Conservation (phyloP, 1,140 invertebrate species). For the Drosophila baimaii region DNA sequence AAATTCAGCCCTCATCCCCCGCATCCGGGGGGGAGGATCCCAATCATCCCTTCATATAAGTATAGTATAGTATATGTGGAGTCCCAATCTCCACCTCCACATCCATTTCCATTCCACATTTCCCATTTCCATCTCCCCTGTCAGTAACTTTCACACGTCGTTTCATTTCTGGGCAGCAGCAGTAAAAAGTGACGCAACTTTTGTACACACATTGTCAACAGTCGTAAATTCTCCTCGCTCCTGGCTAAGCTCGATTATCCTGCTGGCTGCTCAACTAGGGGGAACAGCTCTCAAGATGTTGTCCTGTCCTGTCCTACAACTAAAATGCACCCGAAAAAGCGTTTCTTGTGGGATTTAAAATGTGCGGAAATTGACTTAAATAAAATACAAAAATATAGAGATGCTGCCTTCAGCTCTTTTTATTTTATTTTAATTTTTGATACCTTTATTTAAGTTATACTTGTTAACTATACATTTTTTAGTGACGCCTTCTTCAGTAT, state of each 20-base stretch:
- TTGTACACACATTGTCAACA: conserved; percentile 72
- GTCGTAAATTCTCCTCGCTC: conserved; percentile 60
- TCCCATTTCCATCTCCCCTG: conserved; percentile 16
- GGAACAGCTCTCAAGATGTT: conserved; percentile 35
- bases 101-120: conserved; percentile 18
- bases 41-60: neutral
- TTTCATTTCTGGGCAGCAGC: conserved; percentile 52
- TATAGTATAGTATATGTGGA: neutral
- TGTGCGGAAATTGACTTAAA: neutral
- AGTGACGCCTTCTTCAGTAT: no score
- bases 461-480: no score
- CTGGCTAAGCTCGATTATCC: conserved; percentile 66
- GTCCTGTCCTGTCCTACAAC: neutral
- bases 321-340: conserved; percentile 10
- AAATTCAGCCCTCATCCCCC: conserved; percentile 53
- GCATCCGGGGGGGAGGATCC: neutral
- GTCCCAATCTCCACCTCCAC: neutral
- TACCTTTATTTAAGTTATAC: no score
- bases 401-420: no score
- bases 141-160: conserved; percentile 74
- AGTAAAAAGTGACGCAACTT: conserved; percentile 77
- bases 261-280: conserved; percentile 37
- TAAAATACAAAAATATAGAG: no score
- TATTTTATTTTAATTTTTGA: neutral
- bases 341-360: neutral